Evolutionary conservation across 1,140 invertebrate genomes (phyloP), one percentile per base, ranked within the genome.

Genomic region (Himalopsyche phryganea): DNA sequence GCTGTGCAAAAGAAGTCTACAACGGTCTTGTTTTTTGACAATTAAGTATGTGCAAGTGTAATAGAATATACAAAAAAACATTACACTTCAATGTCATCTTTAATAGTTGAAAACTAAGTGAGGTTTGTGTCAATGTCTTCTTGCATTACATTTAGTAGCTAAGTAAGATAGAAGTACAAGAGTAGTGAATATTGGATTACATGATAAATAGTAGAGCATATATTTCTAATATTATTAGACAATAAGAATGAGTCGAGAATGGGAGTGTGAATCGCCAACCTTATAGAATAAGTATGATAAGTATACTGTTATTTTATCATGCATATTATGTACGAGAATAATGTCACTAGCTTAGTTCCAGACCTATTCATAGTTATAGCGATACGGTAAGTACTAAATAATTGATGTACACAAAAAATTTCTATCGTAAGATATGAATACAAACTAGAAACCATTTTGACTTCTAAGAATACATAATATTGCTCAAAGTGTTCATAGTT

Each of bases 181-280:
- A 63, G 61, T 59, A 63, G 32, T 63, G 57, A 56, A 52, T 60
- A 59, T 50, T 58, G 57, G 57, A 63, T 63, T 63, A 63, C 40
- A 51, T 58, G 55, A 48, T 62, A 56, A 57, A 50, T 63, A 63
- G 52, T 54, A 60, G 38, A 48, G 55, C 47, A 51, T 58, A 63
- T 17, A 48, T 49, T 47, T 40, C 57, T 59, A 60, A 60, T 44
- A 50, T 63, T 60, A 60, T 59, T 58, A 63, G 61, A 63, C 44
- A 51, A 63, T 57, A 56, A 58, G 53, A 58, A 28, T 63, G 52
- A 59, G 28, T 50, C 35, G 52, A 55, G 55, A 57, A 40, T 38
- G 15, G 35, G 49, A 46, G 41, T 42, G 9, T 40, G 35, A 56
- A 36, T 50, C 50, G 41, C 28, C 57, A 56, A 54, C 46, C 46